Evolutionary conservation across 2,113 vertebrate species (phyloP).

Genomic region (Malaclemys terrapin): DNA sequence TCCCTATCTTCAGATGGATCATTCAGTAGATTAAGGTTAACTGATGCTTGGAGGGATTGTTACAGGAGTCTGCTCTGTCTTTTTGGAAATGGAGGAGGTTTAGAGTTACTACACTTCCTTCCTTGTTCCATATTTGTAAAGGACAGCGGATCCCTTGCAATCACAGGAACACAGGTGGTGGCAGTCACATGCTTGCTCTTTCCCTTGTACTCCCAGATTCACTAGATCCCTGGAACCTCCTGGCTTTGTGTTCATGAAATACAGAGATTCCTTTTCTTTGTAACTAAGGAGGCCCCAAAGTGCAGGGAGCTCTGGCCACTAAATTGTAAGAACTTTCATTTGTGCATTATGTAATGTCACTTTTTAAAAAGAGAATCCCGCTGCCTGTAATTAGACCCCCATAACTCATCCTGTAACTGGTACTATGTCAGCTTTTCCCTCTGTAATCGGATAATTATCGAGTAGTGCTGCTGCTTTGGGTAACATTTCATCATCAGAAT

Average conservation of each 20-base stretch:
- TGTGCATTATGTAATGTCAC: not conserved
- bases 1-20: not conserved
- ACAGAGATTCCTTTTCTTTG: constrained; percentile 35
- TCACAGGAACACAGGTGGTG: not conserved
- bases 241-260: not conserved
- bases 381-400: constrained; percentile 40
- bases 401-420: not conserved
- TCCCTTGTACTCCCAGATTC: constrained; percentile 17
- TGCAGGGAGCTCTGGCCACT: not conserved
- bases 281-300: constrained; percentile 23
- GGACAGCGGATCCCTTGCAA: not conserved
- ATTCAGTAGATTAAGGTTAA: not conserved
- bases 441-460: constrained; percentile 41
- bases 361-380: constrained; percentile 16
- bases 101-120: not conserved
- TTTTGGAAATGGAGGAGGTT: not conserved
- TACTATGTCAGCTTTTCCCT: not conserved
- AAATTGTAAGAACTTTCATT: constrained; percentile 28
- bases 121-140: not conserved
- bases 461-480: constrained; percentile 1
- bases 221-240: not conserved
- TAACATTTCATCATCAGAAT: not conserved
- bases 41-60: not conserved
- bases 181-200: not conserved
- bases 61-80: not conserved